Evolutionary conservation across 1,140 invertebrate genomes (phyloP).

Genomic region (Melipona quadrifasciata): DNA sequence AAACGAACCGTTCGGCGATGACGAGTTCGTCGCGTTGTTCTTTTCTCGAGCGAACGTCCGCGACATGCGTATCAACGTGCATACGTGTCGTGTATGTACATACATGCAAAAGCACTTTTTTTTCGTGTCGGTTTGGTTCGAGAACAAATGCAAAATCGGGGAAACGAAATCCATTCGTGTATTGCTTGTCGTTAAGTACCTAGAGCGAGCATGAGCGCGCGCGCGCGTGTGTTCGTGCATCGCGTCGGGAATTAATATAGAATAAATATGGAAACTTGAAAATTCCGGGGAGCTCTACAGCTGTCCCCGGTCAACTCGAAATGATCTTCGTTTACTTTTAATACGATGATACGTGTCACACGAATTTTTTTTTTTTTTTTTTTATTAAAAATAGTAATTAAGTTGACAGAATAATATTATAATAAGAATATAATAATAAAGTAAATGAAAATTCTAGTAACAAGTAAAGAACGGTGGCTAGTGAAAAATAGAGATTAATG

Average conservation of each 20-base stretch:
- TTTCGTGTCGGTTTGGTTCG: neutral
- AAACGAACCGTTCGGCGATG: neutral
- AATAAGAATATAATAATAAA: too few species aligned
- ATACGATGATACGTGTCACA: too few species aligned
- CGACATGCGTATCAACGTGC: neutral
- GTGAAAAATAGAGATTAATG: neutral
- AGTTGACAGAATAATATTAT: too few species aligned
- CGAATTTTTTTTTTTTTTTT: too few species aligned
- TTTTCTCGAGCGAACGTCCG: neutral
- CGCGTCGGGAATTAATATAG: neutral
- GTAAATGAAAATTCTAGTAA: too few species aligned
- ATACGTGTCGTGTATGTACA: neutral
- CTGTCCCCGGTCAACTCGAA: constrained; percentile 5
- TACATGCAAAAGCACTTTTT: neutral
- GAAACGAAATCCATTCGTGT: neutral
- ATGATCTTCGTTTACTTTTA: constrained; percentile 7
- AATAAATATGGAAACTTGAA: neutral
- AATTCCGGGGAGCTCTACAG: neutral
- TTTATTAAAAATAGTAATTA: too few species aligned
- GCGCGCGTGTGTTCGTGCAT: neutral
- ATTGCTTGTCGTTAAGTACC: neutral
- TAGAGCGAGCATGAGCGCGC: neutral
- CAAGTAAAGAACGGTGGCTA: too few species aligned
- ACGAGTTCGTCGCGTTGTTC: neutral
- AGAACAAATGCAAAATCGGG: neutral